Evolutionary conservation across 2,888 invertebrate genomes (phyloP), one percentile per base, ranked within the genome.

Genomic region (Acleris literana): DNA sequence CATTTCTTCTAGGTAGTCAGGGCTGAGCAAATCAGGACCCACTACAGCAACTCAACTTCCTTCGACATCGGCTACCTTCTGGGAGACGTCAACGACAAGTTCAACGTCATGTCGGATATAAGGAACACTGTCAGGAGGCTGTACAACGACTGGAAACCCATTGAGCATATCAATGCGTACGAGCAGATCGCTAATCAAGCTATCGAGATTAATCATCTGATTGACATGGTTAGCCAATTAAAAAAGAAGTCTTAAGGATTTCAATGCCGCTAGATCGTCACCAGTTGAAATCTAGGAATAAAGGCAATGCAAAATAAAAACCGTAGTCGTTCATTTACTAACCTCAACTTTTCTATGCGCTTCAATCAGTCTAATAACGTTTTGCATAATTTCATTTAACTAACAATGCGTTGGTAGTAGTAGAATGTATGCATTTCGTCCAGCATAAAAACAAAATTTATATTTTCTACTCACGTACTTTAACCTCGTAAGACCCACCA

Each of bases 141-240:
- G 0, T 82, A 84, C 11, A 46, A 69, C 0, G 76, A 79, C 0
- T 90, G 89, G 90, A 82, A 77, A n/a, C 89, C 89, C 0, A 81
- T 90, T 22, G 90, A 90, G n/a, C 90, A 89, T 68, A 85, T 89
- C 0, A 90, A 88, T 16, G 89, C 87, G 0, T 90, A 89, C 46
- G 89, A 88, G 5, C 87, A 88, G 64, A 87, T 89, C 0, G 85
- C 88, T 0, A 89, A 88, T 18, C 84, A 85, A 20, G 87, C 83
- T 0, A 84, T 87, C 0, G 87, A 88, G 55, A 78, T 88, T 0
- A 82, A 73, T 2, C 83, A 87, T 61, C 59, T 88, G 0, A 76
- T 85, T 6, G 88, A 88, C 11, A 69, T 87, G 43, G 71, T 83
- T 1, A 72, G 39, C 20, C 20, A 22, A 43, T 16, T 16, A 9